A percentile compares a stretch with the other conserved stretches of the same genome.
These are phyloP conservation scores for Patella vulgata DNA, from an alignment of 1,140 invertebrate species.

Conservation along the genomic window DNA sequence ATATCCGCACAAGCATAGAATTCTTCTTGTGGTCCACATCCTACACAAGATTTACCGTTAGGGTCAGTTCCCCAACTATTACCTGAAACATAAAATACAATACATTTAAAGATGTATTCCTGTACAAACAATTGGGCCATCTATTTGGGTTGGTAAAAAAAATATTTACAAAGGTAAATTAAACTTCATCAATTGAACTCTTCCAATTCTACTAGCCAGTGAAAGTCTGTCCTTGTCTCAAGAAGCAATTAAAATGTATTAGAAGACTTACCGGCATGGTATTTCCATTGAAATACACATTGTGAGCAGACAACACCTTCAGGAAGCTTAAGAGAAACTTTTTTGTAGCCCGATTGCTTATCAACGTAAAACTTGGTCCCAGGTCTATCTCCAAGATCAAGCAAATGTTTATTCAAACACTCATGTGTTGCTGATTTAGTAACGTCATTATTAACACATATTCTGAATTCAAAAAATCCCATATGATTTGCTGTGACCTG, in stretches of 20 bases:
- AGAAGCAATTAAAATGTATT: no score
- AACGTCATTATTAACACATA: slow-evolving; percentile 75
- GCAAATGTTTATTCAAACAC: slow-evolving; percentile 14
- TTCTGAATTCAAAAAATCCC: slow-evolving; percentile 86
- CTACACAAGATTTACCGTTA: slow-evolving; percentile 24
- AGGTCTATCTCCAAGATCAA: slow-evolving; percentile 14
- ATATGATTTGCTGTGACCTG: slow-evolving; percentile 6
- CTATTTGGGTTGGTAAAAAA: no score
- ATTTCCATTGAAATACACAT: slow-evolving; percentile 89
- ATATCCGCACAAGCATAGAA: slow-evolving; percentile 49
- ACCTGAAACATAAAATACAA: slow-evolving; percentile 9
- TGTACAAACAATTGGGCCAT: no score
- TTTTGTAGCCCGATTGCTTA: background rate
- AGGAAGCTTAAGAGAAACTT: slow-evolving; percentile 71
- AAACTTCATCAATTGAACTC: no score
- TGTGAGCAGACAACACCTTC: slow-evolving; percentile 83
- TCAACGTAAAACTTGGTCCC: slow-evolving; percentile 2
- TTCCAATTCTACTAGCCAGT: no score
- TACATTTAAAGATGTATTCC: no score
- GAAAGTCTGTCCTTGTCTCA: no score
- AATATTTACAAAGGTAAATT: no score
- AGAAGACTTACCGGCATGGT: slow-evolving; percentile 77
- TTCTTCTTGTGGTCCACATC: slow-evolving; percentile 44
- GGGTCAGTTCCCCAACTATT: slow-evolving; percentile 21
- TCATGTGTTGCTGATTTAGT: slow-evolving; percentile 12